Conservation (phyloP, 2,888 invertebrate genomes). For the Chalcis sispes region DNA sequence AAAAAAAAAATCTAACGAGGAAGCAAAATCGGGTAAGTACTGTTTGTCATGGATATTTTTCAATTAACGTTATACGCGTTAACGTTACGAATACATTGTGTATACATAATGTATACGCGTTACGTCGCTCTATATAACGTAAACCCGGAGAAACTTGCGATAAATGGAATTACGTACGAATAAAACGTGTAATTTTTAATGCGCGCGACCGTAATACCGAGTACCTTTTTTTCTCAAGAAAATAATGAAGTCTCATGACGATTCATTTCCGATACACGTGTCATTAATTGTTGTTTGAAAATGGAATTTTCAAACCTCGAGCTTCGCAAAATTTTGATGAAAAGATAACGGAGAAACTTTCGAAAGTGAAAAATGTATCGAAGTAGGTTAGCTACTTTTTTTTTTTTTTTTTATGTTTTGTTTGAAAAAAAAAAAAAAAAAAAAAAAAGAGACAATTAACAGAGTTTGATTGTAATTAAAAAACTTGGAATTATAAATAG, state of each 20-base stretch:
- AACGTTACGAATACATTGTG: too few relatives aligned
- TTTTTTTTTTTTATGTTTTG: too few relatives aligned
- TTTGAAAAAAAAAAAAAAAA: too few relatives aligned
- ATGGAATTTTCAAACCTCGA: neutral
- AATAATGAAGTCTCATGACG: neutral
- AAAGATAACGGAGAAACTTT: too few relatives aligned
- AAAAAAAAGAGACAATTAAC: too few relatives aligned
- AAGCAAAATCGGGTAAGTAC: slow-evolving; percentile 12
- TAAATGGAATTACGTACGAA: neutral
- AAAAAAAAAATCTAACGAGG: neutral
- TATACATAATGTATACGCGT: neutral
- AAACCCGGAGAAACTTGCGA: slow-evolving; percentile 33
- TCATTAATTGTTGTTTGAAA: neutral
- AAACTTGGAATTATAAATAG: too few relatives aligned
- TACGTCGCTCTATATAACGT: slow-evolving; percentile 5
- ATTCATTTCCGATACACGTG: neutral
- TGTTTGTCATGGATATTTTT: slow-evolving; percentile 20
- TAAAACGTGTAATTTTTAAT: neutral
- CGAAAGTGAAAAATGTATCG: too few relatives aligned
- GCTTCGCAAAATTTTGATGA: neutral
- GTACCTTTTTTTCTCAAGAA: neutral
- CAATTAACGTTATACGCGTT: slow-evolving; percentile 13
- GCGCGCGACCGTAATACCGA: neutral
- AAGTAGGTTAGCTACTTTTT: too few relatives aligned
- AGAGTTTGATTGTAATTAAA: too few relatives aligned